A percentile compares a stretch with the other conserved stretches of the same genome.
phyloP scores from a whole-genome alignment of 2,113 vertebrate genomes.

The Coryphaenoides rupestris region DNA sequence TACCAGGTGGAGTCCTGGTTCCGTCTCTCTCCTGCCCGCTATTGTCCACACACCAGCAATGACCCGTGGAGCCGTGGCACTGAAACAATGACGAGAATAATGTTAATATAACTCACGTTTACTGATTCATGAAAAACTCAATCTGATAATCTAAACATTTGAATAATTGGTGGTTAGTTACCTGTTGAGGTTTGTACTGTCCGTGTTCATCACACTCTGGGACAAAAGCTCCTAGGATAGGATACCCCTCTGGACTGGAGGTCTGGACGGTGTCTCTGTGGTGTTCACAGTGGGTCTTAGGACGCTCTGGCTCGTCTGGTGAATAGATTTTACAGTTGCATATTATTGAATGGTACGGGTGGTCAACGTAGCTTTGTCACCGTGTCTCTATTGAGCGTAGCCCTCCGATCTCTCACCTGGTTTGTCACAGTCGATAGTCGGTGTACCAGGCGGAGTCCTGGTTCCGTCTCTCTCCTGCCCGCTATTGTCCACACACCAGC shows the following conservation, averaged over 20 bases:
- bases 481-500: slow-evolving; percentile 74
- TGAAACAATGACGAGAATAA: slow-evolving; percentile 28
- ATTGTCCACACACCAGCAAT: slow-evolving; percentile 73
- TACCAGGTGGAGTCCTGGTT: slow-evolving; percentile 53
- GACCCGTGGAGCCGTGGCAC: slow-evolving; percentile 66
- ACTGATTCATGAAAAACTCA: too few species aligned
- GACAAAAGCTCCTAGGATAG: slow-evolving; percentile 41
- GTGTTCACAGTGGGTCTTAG: slow-evolving; percentile 23
- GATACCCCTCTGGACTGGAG: slow-evolving; percentile 13
- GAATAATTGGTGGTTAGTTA: neutral
- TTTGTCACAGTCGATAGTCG: slow-evolving; percentile 52
- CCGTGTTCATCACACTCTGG: slow-evolving; percentile 73
- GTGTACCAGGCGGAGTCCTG: slow-evolving; percentile 51
- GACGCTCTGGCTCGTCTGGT: too few species aligned
- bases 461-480: slow-evolving; percentile 76
- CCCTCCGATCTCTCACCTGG: slow-evolving; percentile 66
- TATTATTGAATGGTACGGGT: too few species aligned
- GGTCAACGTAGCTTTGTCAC: too few species aligned
- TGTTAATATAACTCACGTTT: neutral
- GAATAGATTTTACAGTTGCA: too few species aligned
- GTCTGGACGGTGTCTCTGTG: slow-evolving; percentile 38
- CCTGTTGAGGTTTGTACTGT: slow-evolving; percentile 57
- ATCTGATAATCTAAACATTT: neutral
- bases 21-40: slow-evolving; percentile 64
- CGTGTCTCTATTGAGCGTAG: too few species aligned